Evolutionary conservation across 1,140 invertebrate species (phyloP).

Genomic region (Cydia splendana): DNA sequence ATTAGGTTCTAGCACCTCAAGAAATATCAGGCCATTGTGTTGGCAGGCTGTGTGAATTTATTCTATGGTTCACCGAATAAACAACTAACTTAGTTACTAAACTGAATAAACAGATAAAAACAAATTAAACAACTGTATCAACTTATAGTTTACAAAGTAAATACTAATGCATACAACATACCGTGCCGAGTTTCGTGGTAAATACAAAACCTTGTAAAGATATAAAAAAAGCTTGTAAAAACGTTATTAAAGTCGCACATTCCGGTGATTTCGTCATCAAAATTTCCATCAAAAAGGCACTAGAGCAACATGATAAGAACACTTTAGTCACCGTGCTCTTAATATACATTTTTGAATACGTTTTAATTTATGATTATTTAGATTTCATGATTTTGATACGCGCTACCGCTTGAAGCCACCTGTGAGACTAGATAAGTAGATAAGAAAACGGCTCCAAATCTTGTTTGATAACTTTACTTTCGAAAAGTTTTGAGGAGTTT

Average conservation of each 20-base stretch:
- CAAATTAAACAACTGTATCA: neutral
- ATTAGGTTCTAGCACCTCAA: too few species aligned
- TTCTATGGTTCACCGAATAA: too few species aligned
- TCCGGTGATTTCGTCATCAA: slow-evolving; percentile 59
- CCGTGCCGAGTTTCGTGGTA: slow-evolving; percentile 57
- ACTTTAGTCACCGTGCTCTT: slow-evolving; percentile 54
- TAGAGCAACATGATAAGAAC: slow-evolving; percentile 65
- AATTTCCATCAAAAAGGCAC: slow-evolving; percentile 73
- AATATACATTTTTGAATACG: slow-evolving; percentile 44
- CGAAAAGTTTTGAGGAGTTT: neutral
- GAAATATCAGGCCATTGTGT: too few species aligned
- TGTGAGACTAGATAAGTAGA: neutral
- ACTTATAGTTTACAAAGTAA: neutral
- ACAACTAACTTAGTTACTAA: slow-evolving; percentile 24
- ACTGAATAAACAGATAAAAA: neutral
- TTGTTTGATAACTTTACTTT: too few species aligned
- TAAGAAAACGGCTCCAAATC: too few species aligned
- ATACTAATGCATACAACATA: slow-evolving; percentile 46
- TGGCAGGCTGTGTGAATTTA: neutral
- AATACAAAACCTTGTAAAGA: slow-evolving; percentile 59
- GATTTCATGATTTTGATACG: slow-evolving; percentile 6
- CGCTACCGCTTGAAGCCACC: neutral
- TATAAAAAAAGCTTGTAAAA: slow-evolving; percentile 67
- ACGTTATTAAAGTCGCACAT: slow-evolving; percentile 67
- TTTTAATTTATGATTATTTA: neutral